Conservation (phyloP, 2,888 invertebrate genomes). For the Apotomis turbidana region DNA sequence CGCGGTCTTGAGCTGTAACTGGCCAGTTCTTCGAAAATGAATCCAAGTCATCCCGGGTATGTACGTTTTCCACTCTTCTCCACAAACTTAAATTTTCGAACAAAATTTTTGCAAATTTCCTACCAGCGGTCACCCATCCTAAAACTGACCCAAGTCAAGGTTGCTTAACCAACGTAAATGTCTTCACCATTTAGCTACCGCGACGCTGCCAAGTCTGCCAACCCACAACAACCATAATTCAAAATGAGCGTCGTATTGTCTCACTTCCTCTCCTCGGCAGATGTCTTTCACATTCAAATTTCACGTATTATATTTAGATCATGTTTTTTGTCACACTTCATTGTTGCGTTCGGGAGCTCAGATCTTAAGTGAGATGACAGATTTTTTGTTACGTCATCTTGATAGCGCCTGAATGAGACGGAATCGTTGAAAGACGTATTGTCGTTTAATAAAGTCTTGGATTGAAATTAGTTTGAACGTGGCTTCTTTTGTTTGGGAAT, state of each 20-base stretch:
- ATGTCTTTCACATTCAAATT: conserved; percentile 40
- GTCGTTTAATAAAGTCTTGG: conserved; percentile 11
- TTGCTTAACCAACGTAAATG: conserved; percentile 2
- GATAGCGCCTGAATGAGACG: conserved; percentile 10
- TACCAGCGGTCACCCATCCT: conserved; percentile 7
- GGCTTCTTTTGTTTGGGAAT: not conserved
- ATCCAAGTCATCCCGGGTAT: too few relatives aligned
- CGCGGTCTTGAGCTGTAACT: too few relatives aligned
- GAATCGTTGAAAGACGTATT: conserved; percentile 16
- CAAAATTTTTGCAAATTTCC: too few relatives aligned
- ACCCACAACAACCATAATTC: not conserved
- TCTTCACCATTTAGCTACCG: conserved; percentile 1
- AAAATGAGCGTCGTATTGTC: not conserved
- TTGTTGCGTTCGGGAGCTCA: conserved; percentile 34
- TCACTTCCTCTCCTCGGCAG: conserved; percentile 30
- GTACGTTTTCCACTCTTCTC: too few relatives aligned
- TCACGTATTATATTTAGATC: conserved; percentile 40
- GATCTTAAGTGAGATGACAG: conserved; percentile 41
- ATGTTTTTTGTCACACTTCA: conserved; percentile 36
- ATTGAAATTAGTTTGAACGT: conserved; percentile 11
- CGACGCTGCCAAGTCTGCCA: conserved; percentile 1
- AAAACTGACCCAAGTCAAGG: not conserved
- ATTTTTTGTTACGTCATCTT: conserved; percentile 36
- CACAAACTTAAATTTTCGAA: too few relatives aligned
- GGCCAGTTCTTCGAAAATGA: too few relatives aligned